Base-by-base conservation (phyloP, 1,140 invertebrate genomes). In the Penaeus chinensis region DNA sequence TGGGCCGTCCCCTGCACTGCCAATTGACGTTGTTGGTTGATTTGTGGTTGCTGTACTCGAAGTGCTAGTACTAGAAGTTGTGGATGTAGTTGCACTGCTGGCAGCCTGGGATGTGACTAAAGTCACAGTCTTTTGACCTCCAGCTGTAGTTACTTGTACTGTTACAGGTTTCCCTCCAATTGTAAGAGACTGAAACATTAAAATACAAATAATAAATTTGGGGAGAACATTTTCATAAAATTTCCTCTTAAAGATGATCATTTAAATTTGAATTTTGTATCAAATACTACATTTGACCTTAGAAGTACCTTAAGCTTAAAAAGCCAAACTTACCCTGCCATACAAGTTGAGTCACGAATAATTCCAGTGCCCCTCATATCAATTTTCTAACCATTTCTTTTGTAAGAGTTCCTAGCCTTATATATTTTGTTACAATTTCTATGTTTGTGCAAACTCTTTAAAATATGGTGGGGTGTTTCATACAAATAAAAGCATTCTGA, bases 101-200 rank as follows among this genome's bases (percentile, higher is more conserved):
- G 87, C 78, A 47, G 88, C 76, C 69, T 90, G 90, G 82, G 87
- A 86, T 8, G 90, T 89, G 71, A 92, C 89, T 7, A 94, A 90
- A 7, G 93, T 94, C 0, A 94, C 93, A 0, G 93, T 94, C 91
- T 94, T 94, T 22, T 93, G 93, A 37, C 93, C 93, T 84, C 93
- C 92, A 71, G 92, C 93, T 16, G 93, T 92, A 18, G 94, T 93
- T 92, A 95, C 93, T 91, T 94, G 94, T 37, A 96, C 92, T 4
- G 95, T 95, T 3, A 96, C 94, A 11, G 95, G 94, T 92, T 95
- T 95, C 1, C 95, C 95, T n/a, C 94, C 93, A 90, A 95, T 93
- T 62, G 94, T 94, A 37, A 95, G 93, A 27, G 94, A 92, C 90
- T 95, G 94, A 5, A 85, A 79, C 19, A 27, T 71, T 71, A 74